A percentile compares a stretch with the other conserved stretches of the same genome.
These are phyloP conservation scores for Promerops cafer DNA, from an alignment of 2,113 vertebrate species.

Conservation along the genomic window DNA sequence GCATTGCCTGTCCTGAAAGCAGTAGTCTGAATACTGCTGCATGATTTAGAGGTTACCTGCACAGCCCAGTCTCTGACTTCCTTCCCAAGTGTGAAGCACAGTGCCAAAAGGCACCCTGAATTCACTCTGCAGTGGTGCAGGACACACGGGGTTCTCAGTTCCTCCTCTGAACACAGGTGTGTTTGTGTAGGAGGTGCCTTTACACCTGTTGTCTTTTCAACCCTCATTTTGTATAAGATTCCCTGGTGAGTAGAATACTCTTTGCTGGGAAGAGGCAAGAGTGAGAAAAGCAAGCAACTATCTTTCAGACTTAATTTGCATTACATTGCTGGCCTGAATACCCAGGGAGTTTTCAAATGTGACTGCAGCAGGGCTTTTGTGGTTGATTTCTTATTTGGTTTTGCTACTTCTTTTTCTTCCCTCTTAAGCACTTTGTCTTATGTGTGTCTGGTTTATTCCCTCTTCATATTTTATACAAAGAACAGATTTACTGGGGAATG, in stretches of 20 bases:
- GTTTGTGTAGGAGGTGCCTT: background rate
- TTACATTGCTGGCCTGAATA: background rate
- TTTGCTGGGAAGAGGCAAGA: background rate
- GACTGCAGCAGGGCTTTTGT: background rate
- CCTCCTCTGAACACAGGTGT: background rate
- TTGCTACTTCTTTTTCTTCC: background rate
- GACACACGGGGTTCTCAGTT: fast-evolving
- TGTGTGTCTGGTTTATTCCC: background rate
- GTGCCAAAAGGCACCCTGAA: background rate
- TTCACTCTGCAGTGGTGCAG: background rate
- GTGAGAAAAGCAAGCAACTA: background rate
- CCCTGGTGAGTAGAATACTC: background rate
- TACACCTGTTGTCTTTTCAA: background rate
- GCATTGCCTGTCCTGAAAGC: background rate
- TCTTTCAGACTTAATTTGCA: background rate
- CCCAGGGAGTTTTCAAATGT: background rate
- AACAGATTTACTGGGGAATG: background rate
- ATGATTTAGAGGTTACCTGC: background rate
- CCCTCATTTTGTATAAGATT: background rate
- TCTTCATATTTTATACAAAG: background rate
- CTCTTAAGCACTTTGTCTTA: background rate
- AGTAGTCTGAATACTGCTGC: background rate
- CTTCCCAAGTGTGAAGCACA: background rate
- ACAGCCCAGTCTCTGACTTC: background rate
- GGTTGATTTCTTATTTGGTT: background rate